Evolutionary conservation across 1,140 invertebrate genomes (phyloP).

Genomic region (Microvelia longipes): DNA sequence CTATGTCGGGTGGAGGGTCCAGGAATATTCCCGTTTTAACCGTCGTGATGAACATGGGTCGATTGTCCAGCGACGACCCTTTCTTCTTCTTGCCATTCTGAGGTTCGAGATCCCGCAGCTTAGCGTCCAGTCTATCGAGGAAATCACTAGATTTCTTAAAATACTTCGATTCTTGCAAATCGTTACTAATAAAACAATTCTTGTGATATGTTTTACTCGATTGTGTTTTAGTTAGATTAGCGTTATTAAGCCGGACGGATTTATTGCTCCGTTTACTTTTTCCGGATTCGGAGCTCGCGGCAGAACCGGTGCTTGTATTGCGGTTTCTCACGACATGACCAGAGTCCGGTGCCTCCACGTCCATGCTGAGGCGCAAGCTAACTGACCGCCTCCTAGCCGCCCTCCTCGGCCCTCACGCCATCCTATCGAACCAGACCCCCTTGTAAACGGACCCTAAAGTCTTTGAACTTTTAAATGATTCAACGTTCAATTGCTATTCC

Average conservation of each 20-base stretch:
- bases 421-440: not conserved
- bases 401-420: too few species aligned
- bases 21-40: constrained; percentile 61
- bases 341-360: not conserved
- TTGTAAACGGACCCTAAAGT: not conserved
- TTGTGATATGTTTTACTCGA: not conserved
- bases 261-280: not conserved
- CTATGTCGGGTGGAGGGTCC: constrained; percentile 54
- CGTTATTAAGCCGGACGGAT: not conserved
- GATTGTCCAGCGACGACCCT: constrained; percentile 11
- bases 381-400: not conserved
- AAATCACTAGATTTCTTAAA: constrained; percentile 30
- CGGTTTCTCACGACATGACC: not conserved
- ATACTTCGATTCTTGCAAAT: not conserved
- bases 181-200: not conserved
- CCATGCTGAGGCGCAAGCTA: not conserved
- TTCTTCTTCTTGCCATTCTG: constrained; percentile 16
- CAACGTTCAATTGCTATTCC: not conserved
- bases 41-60: constrained; percentile 48
- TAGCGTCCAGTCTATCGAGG: constrained; percentile 44
- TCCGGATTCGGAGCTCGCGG: not conserved
- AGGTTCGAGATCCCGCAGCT: constrained; percentile 42
- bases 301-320: not conserved
- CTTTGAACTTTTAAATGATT: not conserved
- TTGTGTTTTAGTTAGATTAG: not conserved